Evolutionary conservation across 2,888 invertebrate genomes (phyloP).

Genomic region (Acanthacorydalis orientalis): DNA sequence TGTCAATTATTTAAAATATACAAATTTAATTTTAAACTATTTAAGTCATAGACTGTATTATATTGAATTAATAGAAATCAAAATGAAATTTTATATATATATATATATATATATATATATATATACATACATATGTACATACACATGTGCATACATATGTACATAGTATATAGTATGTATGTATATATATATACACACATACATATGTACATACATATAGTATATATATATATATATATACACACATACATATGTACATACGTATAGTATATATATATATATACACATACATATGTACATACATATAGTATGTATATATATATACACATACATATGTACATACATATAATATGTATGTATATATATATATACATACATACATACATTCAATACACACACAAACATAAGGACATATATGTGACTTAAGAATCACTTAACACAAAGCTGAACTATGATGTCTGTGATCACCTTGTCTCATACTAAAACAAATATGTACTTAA

Average conservation of each 20-base stretch:
- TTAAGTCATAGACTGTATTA: no score
- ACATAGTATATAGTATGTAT: slow-evolving; percentile 1
- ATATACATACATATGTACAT: slow-evolving; percentile 3
- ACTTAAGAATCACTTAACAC: no score
- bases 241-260: not conserved
- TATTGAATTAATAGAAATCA: no score
- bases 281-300: not conserved
- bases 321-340: not conserved
- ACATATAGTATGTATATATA: not conserved
- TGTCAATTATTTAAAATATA: no score
- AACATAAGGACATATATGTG: not conserved
- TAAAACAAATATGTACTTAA: not conserved
- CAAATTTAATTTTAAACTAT: no score
- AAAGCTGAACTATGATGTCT: not conserved
- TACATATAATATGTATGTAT: slow-evolving; percentile 3
- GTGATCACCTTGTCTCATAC: not conserved
- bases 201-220: not conserved
- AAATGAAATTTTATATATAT: no score
- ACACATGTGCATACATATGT: slow-evolving; percentile 2
- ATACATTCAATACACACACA: not conserved
- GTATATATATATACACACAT: slow-evolving; percentile 3
- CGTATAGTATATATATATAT: no score
- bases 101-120: not conserved
- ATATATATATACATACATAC: slow-evolving; percentile 3
- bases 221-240: slow-evolving; percentile 5